Base-by-base conservation (phyloP, 2,797 vertebrate genomes). In the Phylloscopus collybita region DNA sequence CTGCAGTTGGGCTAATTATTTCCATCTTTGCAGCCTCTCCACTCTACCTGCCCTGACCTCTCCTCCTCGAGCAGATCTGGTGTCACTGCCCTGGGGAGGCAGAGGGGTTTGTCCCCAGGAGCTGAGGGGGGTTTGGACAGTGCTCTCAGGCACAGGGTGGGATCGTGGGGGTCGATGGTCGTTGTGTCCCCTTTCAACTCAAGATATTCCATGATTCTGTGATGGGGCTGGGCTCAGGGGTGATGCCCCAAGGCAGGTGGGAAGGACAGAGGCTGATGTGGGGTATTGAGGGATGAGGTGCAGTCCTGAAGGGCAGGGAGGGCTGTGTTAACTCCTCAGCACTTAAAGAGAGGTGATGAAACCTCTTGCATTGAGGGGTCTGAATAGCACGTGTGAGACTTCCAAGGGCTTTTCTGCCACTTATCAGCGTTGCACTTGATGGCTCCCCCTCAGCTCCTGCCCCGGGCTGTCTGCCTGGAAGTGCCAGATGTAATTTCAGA, bases 401-500 rank as follows among this genome's bases (percentile, higher is more conserved):
- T 40, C 3, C 16, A 30, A 3, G 59, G 50, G 50, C 44, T 61
- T 61, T 69, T 69, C 34, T 82, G 81, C 47, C 79, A 2, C 84
- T 57, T 36, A 8, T n/a, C 61, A n/a, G 62, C 13, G 1, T 30
- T 38, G 70, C 20, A 3, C 32, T 76, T 64, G 2, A 12, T 11
- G 76, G 65, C 61, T 90, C 32, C 78, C 12, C 59, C 26, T 42
- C 73, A 30, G 81, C 87, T 76, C 65, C 82, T 26, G 61, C 42
- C 87, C 85, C 5, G 27, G 85, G 45, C 88, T 92, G 74, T 60
- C 62, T 89, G 82, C 59, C 76, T 94, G 88, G 73, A 88, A 91
- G 83, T 86, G 83, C 83, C 93, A 69, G 80, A 30, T 93, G 73
- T 71, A 79, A 91, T 90, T 92, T 81, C 82, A 78, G 75, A 62